Evolutionary conservation across 2,113 vertebrate species (phyloP).

Genomic region (Amazona guildingii): DNA sequence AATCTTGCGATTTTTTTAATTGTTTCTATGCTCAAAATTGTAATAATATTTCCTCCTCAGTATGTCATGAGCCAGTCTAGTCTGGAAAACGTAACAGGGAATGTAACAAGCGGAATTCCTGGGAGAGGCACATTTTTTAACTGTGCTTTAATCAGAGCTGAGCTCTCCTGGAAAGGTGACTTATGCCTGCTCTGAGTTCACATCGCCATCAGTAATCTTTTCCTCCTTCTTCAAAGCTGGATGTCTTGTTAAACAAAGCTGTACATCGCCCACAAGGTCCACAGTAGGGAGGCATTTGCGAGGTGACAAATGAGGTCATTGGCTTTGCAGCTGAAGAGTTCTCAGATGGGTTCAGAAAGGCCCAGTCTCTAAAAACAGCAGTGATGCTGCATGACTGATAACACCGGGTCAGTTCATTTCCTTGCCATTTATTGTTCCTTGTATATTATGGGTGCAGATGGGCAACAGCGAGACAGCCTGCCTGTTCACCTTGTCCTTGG

Average conservation of each 20-base stretch:
- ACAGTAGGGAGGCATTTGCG: background rate
- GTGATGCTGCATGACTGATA: background rate
- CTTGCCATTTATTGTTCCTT: background rate
- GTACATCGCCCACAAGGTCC: background rate
- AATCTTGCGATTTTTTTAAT: background rate
- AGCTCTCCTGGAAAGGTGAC: slow-evolving; percentile 31
- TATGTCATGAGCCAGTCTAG: background rate
- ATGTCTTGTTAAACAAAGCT: slow-evolving; percentile 34
- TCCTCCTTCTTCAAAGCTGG: background rate
- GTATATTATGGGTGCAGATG: background rate
- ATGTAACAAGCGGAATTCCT: background rate
- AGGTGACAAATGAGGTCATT: slow-evolving; percentile 34
- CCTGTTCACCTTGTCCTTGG: background rate
- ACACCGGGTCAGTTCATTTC: background rate
- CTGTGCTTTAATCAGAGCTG: slow-evolving; percentile 11
- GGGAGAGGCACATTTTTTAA: background rate
- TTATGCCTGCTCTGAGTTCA: slow-evolving; percentile 25
- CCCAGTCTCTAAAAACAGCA: background rate
- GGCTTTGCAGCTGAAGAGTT: slow-evolving; percentile 10
- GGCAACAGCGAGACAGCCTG: background rate
- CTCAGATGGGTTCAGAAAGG: background rate
- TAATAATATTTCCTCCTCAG: background rate
- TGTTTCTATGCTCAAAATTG: background rate
- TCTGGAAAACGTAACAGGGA: background rate
- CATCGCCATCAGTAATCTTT: background rate